Evolutionary conservation across 1,140 invertebrate genomes (phyloP).

Genomic region (Meteorus sp.): DNA sequence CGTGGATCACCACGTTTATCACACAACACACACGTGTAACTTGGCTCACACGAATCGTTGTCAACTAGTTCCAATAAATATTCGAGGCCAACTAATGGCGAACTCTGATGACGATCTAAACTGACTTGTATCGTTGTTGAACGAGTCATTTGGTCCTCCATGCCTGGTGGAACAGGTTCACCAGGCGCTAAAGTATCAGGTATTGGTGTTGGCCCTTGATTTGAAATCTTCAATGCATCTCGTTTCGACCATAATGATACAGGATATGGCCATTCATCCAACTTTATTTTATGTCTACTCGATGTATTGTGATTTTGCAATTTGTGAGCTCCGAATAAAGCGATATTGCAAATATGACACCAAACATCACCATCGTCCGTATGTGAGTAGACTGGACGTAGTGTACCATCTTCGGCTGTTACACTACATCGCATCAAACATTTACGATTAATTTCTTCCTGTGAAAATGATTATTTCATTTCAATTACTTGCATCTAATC

Average conservation of each 20-base stretch:
- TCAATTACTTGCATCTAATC: neutral
- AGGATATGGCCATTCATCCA: constrained; percentile 58
- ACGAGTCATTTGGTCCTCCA: constrained; percentile 65
- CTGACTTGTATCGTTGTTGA: constrained; percentile 63
- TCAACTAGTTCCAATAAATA: constrained; percentile 72
- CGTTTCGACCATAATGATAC: constrained; percentile 53
- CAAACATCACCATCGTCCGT: constrained; percentile 57
- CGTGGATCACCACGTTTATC: constrained; percentile 74
- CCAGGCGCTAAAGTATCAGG: constrained; percentile 60
- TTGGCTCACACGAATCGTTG: constrained; percentile 65
- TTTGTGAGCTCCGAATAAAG: constrained; percentile 55
- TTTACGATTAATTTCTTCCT: constrained; percentile 57
- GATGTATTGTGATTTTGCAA: constrained; percentile 52
- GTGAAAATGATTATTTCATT: constrained; percentile 13
- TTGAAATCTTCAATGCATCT: constrained; percentile 10
- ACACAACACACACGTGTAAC: constrained; percentile 75
- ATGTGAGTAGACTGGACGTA: constrained; percentile 54
- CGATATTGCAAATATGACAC: constrained; percentile 58
- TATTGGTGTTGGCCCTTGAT: constrained; percentile 27
- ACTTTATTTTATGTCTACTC: constrained; percentile 55
- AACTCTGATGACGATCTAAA: constrained; percentile 56
- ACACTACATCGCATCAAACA: constrained; percentile 57
- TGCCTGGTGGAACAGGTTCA: constrained; percentile 71
- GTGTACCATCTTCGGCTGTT: constrained; percentile 54
- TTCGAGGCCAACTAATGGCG: constrained; percentile 67